Conservation (phyloP, 2,797 vertebrate genomes). For the Ceryle rudis region DNA sequence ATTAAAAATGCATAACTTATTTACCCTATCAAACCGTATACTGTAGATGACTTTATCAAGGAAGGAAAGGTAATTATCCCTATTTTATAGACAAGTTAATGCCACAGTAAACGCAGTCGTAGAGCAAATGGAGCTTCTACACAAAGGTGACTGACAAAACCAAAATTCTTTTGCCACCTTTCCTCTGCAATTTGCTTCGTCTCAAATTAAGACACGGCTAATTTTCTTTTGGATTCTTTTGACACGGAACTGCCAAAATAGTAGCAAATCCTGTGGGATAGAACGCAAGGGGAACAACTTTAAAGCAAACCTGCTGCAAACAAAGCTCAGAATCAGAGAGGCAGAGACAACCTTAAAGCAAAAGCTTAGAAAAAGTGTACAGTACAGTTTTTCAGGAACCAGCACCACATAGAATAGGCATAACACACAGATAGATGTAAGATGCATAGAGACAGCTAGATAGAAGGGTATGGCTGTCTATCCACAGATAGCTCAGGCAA, state of each 20-base stretch:
- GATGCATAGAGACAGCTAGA: background rate
- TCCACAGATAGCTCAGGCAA: background rate
- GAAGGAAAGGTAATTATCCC: background rate
- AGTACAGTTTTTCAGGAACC: background rate
- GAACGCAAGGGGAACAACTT: background rate
- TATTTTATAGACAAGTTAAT: conserved; percentile 21
- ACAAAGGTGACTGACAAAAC: background rate
- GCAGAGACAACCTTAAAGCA: background rate
- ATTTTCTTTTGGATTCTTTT: background rate
- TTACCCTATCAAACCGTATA: background rate
- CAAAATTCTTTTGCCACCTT: background rate
- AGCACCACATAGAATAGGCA: background rate
- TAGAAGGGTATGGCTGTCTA: background rate
- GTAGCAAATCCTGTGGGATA: background rate
- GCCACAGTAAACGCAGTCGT: background rate
- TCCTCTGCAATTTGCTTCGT: background rate
- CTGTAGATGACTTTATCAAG: background rate
- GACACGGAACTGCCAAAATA: background rate
- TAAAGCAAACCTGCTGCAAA: background rate
- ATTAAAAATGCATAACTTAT: background rate
- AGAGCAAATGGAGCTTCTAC: background rate
- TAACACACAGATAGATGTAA: background rate
- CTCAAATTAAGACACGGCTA: background rate
- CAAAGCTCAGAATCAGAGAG: background rate
- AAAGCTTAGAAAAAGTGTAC: background rate